A percentile compares a stretch with the other conserved stretches of the same genome.
phyloP scores from a whole-genome alignment of 2,888 invertebrate genomes.

The Halictus ligatus region DNA sequence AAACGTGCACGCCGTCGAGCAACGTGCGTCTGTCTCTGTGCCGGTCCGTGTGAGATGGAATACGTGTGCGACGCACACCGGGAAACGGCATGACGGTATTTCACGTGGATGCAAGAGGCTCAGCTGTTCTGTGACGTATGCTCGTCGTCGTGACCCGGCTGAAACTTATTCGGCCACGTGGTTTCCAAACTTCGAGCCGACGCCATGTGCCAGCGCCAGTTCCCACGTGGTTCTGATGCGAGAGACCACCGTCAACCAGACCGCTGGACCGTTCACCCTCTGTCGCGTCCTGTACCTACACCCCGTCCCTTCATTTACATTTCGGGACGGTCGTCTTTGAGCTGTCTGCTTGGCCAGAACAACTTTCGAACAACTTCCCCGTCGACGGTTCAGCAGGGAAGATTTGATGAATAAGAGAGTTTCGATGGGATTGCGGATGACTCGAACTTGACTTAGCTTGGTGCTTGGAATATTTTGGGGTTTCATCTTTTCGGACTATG shows the following conservation, averaged over 20 bases:
- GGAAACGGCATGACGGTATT: conserved; percentile 52
- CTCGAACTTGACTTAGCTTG: neutral
- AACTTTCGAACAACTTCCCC: neutral
- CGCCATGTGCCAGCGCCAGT: conserved; percentile 6
- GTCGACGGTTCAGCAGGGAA: neutral
- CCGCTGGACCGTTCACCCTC: conserved; percentile 15
- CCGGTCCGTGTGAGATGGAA: neutral
- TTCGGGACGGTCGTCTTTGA: neutral
- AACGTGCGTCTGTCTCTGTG: conserved; percentile 1
- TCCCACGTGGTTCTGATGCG: conserved; percentile 1
- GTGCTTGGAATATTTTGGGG: neutral
- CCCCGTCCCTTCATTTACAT: neutral
- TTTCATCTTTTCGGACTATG: neutral
- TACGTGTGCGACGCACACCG: conserved; percentile 30
- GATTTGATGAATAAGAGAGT: neutral
- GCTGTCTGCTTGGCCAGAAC: neutral
- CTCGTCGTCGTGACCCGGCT: conserved; percentile 50
- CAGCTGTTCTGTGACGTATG: conserved; percentile 76
- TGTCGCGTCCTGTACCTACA: neutral
- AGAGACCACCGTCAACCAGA: neutral
- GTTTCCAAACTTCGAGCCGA: conserved; percentile 44
- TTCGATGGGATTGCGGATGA: neutral
- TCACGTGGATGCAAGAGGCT: conserved; percentile 67
- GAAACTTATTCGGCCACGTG: conserved; percentile 75
- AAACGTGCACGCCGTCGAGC: conserved; percentile 27